Conservation (phyloP, 2,888 invertebrate species). For the Lumbricus terrestris region DNA sequence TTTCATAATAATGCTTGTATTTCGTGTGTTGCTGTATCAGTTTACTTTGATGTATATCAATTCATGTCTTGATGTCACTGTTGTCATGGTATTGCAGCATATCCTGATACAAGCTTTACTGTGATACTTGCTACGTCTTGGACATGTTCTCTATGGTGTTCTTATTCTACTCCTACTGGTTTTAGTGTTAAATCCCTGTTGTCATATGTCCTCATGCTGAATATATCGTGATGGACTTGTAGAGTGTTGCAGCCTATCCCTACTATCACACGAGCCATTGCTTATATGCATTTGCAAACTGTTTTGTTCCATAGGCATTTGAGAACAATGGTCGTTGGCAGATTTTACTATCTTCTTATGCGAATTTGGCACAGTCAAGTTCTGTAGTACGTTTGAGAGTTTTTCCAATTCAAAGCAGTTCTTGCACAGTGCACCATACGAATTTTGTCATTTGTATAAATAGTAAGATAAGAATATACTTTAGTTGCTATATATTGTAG, state of each 20-base stretch:
- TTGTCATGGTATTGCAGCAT: not conserved
- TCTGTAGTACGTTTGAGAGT: not conserved
- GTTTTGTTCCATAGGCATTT: not conserved
- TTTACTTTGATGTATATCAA: not conserved
- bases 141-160: not conserved
- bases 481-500: too few relatives aligned
- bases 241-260: too few relatives aligned
- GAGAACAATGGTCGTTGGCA: too few relatives aligned
- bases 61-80: not conserved
- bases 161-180: not conserved
- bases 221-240: too few relatives aligned
- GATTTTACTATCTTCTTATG: not conserved
- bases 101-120: not conserved
- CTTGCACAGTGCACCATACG: not conserved
- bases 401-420: not conserved
- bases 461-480: too few relatives aligned
- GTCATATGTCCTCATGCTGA: not conserved
- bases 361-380: not conserved
- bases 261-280: not conserved
- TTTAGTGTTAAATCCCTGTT: not conserved
- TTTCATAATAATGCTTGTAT: not conserved
- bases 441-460: not conserved
- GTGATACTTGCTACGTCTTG: slow-evolving; percentile 3
- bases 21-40: not conserved
- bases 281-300: not conserved